Conservation (phyloP, 2,888 invertebrate species). For the Dimorphilus gyrociliatus region DNA sequence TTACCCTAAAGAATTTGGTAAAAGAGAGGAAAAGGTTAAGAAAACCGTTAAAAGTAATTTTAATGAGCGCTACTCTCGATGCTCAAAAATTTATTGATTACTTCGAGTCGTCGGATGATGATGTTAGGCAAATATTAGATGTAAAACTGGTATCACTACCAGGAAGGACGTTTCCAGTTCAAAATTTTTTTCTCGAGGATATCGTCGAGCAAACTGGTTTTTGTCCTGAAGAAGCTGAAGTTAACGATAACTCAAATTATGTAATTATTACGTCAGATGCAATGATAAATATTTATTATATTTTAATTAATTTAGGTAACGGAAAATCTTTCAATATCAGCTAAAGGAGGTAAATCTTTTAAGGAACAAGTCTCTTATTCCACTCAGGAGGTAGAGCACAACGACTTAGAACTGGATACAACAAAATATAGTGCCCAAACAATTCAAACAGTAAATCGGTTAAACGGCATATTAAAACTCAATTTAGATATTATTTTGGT, state of each 20-base stretch:
- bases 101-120: slow-evolving; percentile 27
- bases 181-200: too few relatives aligned
- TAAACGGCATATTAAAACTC: slow-evolving; percentile 22
- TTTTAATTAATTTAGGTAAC: too few relatives aligned
- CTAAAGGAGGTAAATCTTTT: too few relatives aligned
- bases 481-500: slow-evolving; percentile 30
- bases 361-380: too few relatives aligned
- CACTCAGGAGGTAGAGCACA: too few relatives aligned
- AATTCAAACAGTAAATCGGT: slow-evolving; percentile 25
- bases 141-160: too few relatives aligned
- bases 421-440: slow-evolving; percentile 22
- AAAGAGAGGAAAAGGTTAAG: slow-evolving; percentile 10
- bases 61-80: slow-evolving; percentile 35
- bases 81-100: slow-evolving; percentile 26
- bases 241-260: too few relatives aligned
- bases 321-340: too few relatives aligned
- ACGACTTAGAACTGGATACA: too few relatives aligned
- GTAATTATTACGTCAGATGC: too few relatives aligned
- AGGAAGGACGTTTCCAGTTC: slow-evolving; percentile 26
- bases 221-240: too few relatives aligned
- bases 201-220: slow-evolving; percentile 20
- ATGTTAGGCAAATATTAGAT: slow-evolving; percentile 24
- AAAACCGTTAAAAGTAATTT: slow-evolving; percentile 18
- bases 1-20: slow-evolving; percentile 21
- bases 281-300: too few relatives aligned